phyloP scores from a whole-genome alignment of 1,140 invertebrate species.

The Megalonaias nervosa region DNA sequence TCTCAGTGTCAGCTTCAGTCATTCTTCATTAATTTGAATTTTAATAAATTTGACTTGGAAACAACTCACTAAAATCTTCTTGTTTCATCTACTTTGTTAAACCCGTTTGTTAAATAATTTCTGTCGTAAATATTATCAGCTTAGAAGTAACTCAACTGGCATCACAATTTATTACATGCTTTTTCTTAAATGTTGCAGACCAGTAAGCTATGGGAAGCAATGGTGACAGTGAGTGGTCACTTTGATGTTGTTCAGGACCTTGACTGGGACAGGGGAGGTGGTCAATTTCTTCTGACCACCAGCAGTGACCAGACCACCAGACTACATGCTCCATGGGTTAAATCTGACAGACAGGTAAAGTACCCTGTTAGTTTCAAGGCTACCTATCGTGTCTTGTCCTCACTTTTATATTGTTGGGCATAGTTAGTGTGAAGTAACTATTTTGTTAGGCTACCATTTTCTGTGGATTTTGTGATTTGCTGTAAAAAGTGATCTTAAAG shows the following conservation, averaged over 20 bases:
- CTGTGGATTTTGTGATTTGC: neutral
- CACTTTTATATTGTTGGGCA: no score
- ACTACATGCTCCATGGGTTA: slow-evolving; percentile 87
- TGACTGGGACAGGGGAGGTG: slow-evolving; percentile 84
- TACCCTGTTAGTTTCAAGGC: neutral
- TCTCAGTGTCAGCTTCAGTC: no score
- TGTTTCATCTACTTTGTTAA: no score
- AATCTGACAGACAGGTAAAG: slow-evolving; percentile 46
- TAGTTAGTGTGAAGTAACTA: neutral
- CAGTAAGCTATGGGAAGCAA: slow-evolving; percentile 79
- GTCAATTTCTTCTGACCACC: slow-evolving; percentile 81
- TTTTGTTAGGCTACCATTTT: neutral
- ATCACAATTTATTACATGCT: neutral
- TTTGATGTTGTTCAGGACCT: slow-evolving; percentile 88
- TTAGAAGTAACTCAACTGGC: no score
- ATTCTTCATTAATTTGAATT: no score
- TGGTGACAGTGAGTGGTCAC: slow-evolving; percentile 86
- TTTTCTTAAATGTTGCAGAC: slow-evolving; percentile 34
- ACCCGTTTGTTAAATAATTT: no score
- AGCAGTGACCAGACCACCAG: slow-evolving; percentile 92
- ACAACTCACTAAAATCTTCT: no score
- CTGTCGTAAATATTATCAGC: no score
- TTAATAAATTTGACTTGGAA: no score
- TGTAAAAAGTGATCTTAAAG: neutral
- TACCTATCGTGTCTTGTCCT: no score